Evolutionary conservation across 2,888 invertebrate species (phyloP).

Genomic region (Phortica magna): DNA sequence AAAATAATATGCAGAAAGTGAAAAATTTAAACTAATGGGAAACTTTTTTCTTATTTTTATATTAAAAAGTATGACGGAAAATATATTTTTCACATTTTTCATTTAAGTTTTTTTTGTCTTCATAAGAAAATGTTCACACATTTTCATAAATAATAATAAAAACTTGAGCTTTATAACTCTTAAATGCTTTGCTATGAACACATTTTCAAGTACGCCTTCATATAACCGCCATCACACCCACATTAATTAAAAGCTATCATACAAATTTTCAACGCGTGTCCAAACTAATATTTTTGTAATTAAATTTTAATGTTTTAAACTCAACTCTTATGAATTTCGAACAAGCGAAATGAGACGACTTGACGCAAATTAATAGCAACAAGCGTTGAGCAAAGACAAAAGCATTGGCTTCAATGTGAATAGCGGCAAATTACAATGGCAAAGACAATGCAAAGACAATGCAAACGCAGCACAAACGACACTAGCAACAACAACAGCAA

Average conservation of each 20-base stretch:
- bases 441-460: conserved; percentile 13
- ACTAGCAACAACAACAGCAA: conserved; percentile 32
- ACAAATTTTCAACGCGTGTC: conserved; percentile 18
- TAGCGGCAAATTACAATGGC: neutral
- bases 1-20: no score
- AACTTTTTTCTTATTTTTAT: no score
- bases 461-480: conserved; percentile 25
- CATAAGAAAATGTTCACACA: no score
- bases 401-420: neutral
- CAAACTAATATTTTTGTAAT: conserved; percentile 16
- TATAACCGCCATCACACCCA: neutral
- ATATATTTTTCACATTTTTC: no score
- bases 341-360: conserved; percentile 5
- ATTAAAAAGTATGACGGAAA: no score
- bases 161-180: no score
- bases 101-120: no score
- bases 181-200: no score
- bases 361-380: neutral
- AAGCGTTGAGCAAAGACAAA: neutral
- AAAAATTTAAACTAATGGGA: no score
- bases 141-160: no score
- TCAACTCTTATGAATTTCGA: neutral
- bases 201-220: no score
- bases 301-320: neutral
- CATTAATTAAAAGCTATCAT: neutral